Evolutionary conservation across 2,797 vertebrate species (phyloP), one percentile per base, ranked within the genome.

Genomic region (Bradypus variegatus): DNA sequence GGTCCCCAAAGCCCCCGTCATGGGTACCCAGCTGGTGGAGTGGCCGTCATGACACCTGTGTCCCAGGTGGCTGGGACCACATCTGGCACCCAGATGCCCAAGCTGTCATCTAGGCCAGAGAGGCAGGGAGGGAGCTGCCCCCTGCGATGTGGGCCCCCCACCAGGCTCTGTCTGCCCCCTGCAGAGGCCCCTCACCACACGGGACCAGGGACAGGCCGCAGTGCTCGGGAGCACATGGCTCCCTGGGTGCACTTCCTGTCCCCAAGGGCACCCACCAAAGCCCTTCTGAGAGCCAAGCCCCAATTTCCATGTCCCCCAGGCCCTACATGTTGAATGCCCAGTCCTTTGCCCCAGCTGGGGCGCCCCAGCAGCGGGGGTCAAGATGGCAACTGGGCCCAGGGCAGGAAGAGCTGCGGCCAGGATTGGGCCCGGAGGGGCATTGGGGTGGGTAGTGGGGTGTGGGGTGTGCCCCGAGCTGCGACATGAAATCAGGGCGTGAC

Each of bases 401-500:
- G 36, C 72, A 33, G 12, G 19, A 29, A 29, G 8, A 6, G 38
- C 25, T 11, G 2, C 16, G 0, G 50, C 2, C 16, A n/a, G 33
- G 33, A 23, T 64, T 41, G 29, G 21, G 60, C 87, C 73, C 18
- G 9, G 10, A 13, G 50, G 48, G 53, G 12, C 6, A 70, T 3
- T 72, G 50, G 3, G 3, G 5, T 7, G 16, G 23, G 15, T 12
- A 8, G 16, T 11, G 29, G 27, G 7, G 45, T 16, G 65, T 33
- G 41, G n/a, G 53, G 53, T n/a, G 64, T 31, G 21, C 19, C 25
- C 65, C 1, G 6, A 7, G 48, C 79, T 55, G 85, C 55, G 25
- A 55, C 1, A 5, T 16, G 10, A 29, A 33, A 21, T 53, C 23
- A 12, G 14, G 73, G 48, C 23, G 16, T 58, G 78, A 91, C 89